Conservation (phyloP, 2,888 invertebrate species). For the Parochlus steinenii region DNA sequence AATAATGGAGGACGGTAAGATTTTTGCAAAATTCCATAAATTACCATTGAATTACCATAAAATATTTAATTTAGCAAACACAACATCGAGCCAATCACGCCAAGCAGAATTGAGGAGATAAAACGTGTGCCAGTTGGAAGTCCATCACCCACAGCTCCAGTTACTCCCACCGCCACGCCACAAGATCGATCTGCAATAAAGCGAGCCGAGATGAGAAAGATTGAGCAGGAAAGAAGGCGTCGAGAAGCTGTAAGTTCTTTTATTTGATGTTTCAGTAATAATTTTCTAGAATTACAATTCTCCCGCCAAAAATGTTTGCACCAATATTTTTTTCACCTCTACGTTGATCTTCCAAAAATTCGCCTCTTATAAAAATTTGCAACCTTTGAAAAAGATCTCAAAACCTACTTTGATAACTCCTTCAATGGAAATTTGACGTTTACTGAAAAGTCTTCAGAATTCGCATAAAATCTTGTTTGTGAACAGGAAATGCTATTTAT, state of each 20-base stretch:
- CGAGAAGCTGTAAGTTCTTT: constrained; percentile 69
- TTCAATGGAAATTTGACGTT: not conserved
- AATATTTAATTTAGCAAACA: constrained; percentile 9
- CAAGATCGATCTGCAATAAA: constrained; percentile 50
- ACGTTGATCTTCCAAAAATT: not conserved
- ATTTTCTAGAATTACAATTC: not conserved
- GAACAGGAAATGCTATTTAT: too few relatives aligned
- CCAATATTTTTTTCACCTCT: not conserved
- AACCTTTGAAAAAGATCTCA: not conserved
- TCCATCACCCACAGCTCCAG: constrained; percentile 20
- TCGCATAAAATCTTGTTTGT: too few relatives aligned
- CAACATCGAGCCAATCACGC: constrained; percentile 16
- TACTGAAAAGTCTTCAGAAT: not conserved
- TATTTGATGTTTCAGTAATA: constrained; percentile 3
- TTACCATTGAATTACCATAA: not conserved
- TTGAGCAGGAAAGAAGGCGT: constrained; percentile 80
- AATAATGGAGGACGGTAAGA: constrained; percentile 25
- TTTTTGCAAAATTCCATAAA: constrained; percentile 3
- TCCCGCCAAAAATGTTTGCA: not conserved
- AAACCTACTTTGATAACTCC: not conserved
- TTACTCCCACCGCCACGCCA: constrained; percentile 15
- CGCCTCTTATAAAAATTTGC: not conserved
- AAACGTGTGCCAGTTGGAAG: constrained; percentile 24
- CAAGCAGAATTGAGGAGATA: constrained; percentile 24
- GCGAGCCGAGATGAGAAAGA: constrained; percentile 64